These are phyloP conservation scores for Candidula unifasciata DNA, from an alignment of 2,888 invertebrate genomes.

Conservation along the genomic window DNA sequence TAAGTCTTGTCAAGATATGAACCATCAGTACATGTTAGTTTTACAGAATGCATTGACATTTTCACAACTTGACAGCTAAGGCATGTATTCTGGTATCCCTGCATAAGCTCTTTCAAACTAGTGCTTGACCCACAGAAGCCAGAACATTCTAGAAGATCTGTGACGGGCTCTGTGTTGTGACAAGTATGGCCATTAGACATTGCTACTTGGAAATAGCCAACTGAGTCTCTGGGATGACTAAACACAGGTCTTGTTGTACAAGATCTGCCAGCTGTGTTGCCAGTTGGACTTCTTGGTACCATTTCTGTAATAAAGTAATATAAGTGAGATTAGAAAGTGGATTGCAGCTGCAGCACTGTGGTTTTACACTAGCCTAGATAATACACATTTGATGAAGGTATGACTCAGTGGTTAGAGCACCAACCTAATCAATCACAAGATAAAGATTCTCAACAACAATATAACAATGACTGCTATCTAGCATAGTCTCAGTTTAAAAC, in stretches of 20 bases:
- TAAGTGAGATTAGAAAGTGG: neutral
- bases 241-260: slow-evolving; percentile 65
- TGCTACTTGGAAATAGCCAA: slow-evolving; percentile 65
- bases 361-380: neutral
- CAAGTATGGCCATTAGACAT: slow-evolving; percentile 60
- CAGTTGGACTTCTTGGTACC: neutral
- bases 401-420: no score
- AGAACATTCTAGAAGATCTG: slow-evolving; percentile 66
- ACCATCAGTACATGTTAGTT: slow-evolving; percentile 64
- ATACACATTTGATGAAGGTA: no score
- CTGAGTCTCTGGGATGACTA: slow-evolving; percentile 58
- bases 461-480: no score
- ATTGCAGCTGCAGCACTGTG: neutral
- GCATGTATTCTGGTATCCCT: slow-evolving; percentile 63
- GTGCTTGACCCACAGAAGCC: slow-evolving; percentile 67
- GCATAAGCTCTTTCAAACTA: slow-evolving; percentile 62
- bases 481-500: no score
- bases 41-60: slow-evolving; percentile 57
- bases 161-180: slow-evolving; percentile 61
- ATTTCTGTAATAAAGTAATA: slow-evolving; percentile 15
- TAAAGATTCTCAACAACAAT: no score
- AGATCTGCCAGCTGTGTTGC: slow-evolving; percentile 53
- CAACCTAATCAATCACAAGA: no score
- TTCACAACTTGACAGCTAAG: slow-evolving; percentile 65
- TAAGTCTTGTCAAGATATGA: slow-evolving; percentile 62